Conservation (phyloP, 2,888 invertebrate species). For the Drosophila phalerata region DNA sequence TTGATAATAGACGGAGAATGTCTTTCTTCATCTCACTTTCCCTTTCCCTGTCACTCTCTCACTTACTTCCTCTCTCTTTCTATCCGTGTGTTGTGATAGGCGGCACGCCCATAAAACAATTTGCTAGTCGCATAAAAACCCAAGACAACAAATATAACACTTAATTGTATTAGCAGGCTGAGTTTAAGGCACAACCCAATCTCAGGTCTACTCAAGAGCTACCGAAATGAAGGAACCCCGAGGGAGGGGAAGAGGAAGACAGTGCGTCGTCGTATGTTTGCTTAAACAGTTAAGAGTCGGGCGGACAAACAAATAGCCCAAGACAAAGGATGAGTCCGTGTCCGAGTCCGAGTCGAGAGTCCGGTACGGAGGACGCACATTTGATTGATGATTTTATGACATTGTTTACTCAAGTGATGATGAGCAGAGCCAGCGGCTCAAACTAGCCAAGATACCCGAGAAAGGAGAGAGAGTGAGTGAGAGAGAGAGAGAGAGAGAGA, state of each 20-base stretch:
- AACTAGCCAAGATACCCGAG: conserved; percentile 33
- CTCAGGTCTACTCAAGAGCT: conserved; percentile 30
- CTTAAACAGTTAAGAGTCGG: conserved; percentile 47
- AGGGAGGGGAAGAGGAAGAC: conserved; percentile 3
- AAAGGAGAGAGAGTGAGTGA: background rate
- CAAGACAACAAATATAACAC: conserved; percentile 74
- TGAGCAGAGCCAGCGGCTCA: conserved; percentile 55
- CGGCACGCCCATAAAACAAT: conserved; percentile 74
- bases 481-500: background rate
- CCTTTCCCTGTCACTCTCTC: no score
- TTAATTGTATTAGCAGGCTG: conserved; percentile 76
- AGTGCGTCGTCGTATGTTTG: conserved; percentile 42
- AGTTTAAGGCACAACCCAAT: conserved; percentile 18
- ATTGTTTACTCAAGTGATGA: conserved; percentile 81
- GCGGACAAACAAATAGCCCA: conserved; percentile 48
- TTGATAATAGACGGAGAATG: background rate
- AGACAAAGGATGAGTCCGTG: conserved; percentile 35
- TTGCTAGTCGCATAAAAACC: conserved; percentile 67
- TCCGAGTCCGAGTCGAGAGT: background rate
- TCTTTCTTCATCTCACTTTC: background rate
- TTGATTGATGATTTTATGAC: conserved; percentile 82
- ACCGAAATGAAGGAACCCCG: conserved; percentile 1
- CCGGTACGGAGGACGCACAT: conserved; percentile 27
- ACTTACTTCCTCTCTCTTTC: background rate
- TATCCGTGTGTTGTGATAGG: conserved; percentile 45